Percentiles rank a stretch among this genome's conserved stretches.
phyloP scores from a whole-genome alignment of 1,140 invertebrate species.

The Sminthurides bifidus region DNA sequence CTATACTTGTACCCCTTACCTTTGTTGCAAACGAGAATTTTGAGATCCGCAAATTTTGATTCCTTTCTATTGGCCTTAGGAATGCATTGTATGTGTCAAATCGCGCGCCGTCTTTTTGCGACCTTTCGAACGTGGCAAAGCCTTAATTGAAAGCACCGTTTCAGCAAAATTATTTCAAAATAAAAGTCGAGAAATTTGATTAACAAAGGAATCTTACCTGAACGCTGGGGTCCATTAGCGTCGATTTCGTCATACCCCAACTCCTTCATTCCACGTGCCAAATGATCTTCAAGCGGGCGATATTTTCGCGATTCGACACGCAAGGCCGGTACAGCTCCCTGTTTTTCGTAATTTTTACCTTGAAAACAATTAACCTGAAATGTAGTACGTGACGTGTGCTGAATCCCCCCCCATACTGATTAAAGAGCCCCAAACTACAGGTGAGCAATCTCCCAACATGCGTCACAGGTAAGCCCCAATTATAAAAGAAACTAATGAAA shows the following conservation, averaged over 20 bases:
- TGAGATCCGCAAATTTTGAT: slow-evolving; percentile 18
- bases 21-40: slow-evolving; percentile 23
- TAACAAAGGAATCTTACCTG: slow-evolving; percentile 6
- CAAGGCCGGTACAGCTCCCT: no score
- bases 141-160: background rate
- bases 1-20: slow-evolving; percentile 4
- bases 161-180: background rate
- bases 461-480: no score
- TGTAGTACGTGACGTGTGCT: no score
- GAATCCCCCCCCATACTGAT: no score
- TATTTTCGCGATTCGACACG: slow-evolving; percentile 14
- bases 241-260: slow-evolving; percentile 43
- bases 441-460: no score
- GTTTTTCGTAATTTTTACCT: no score
- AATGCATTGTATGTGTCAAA: slow-evolving; percentile 17
- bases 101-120: slow-evolving; percentile 22
- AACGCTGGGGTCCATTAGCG: slow-evolving; percentile 38
- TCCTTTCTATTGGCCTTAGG: slow-evolving; percentile 6
- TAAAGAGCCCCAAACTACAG: no score
- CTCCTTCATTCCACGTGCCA: slow-evolving; percentile 42
- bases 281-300: slow-evolving; percentile 35
- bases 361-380: no score
- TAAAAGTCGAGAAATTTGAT: background rate
- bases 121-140: slow-evolving; percentile 5
- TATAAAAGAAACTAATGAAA: no score